These are phyloP conservation scores for Sminthopsis crassicaudata DNA, from an alignment of 2,113 vertebrate genomes.

Conservation along the genomic window DNA sequence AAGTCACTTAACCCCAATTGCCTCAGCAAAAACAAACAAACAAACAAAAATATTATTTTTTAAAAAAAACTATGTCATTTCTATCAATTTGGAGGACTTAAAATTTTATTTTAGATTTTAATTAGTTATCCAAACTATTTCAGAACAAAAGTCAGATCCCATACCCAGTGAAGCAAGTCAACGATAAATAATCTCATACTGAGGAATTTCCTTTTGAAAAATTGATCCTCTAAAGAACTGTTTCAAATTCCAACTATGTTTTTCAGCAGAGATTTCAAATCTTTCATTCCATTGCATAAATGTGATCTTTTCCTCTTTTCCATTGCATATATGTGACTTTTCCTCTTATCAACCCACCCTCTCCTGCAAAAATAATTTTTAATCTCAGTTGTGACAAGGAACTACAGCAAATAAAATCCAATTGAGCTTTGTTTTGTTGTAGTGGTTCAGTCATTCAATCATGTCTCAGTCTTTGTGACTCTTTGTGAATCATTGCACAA, in stretches of 20 bases:
- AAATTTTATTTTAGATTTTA: slow-evolving; percentile 59
- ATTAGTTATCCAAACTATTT: slow-evolving; percentile 72
- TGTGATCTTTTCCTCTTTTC: neutral
- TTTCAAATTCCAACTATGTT: neutral
- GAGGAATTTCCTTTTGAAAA: slow-evolving; percentile 48
- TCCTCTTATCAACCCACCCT: neutral
- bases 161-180: slow-evolving; percentile 75
- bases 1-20: no score
- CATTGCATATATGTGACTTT: neutral
- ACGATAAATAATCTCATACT: slow-evolving; percentile 46
- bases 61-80: no score
- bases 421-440: neutral
- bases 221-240: slow-evolving; percentile 36
- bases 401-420: neutral
- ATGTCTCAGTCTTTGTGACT: no score
- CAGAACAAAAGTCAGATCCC: slow-evolving; percentile 74
- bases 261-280: neutral
- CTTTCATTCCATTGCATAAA: neutral
- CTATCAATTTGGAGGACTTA: slow-evolving; percentile 59
- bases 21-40: no score
- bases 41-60: no score
- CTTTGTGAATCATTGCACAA: no score
- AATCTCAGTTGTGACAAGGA: neutral
- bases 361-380: neutral
- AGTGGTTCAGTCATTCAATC: no score